These are phyloP conservation scores for Fopius arisanus DNA, from an alignment of 1,140 invertebrate species.

Conservation along the genomic window DNA sequence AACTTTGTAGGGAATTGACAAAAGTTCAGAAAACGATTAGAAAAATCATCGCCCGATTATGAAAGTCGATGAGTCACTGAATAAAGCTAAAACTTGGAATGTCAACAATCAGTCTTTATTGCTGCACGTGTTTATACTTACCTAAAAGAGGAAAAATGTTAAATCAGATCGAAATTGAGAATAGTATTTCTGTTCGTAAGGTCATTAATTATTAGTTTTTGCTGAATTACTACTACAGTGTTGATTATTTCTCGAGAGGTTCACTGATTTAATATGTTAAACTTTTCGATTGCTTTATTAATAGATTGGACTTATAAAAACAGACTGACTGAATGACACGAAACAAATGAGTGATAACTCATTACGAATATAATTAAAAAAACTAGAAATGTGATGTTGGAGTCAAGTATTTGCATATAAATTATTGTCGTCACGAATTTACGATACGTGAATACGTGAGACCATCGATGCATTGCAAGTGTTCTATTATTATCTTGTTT, in stretches of 20 bases:
- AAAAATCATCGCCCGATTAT: too few relatives aligned
- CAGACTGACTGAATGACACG: neutral
- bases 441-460: neutral
- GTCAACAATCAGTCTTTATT: too few relatives aligned
- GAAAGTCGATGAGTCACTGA: too few relatives aligned
- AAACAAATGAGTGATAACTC: neutral
- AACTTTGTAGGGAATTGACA: too few relatives aligned
- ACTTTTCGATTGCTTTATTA: neutral
- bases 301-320: too few relatives aligned
- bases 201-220: neutral
- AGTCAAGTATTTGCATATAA: neutral
- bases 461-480: neutral
- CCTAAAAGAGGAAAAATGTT: neutral
- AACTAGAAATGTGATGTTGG: neutral
- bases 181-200: neutral
- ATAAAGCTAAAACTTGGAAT: too few relatives aligned
- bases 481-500: neutral
- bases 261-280: neutral
- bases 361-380: neutral
- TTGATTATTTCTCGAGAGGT: neutral
- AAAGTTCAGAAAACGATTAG: too few relatives aligned
- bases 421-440: neutral
- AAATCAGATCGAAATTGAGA: neutral
- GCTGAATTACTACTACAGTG: neutral
- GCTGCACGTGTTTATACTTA: neutral